Base-by-base conservation (phyloP, 2,113 vertebrate genomes). In the Eretmodus cyanostictus region DNA sequence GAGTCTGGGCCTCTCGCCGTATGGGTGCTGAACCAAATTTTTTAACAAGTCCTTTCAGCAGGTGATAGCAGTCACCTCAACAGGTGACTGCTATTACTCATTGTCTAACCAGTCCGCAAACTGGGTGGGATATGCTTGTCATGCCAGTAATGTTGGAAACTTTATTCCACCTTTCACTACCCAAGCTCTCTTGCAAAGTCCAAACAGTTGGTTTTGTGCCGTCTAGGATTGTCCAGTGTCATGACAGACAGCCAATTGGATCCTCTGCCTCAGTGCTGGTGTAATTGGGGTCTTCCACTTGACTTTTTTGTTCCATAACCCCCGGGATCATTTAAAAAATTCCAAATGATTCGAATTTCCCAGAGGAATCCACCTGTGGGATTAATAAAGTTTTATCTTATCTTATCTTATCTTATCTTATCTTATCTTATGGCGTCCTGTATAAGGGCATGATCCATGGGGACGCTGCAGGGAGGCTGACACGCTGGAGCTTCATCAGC, bases 1-100 rank as follows among this genome's bases (percentile, higher is more conserved):
- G 51, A 53, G 5, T n/a, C 51, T 53, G 51, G 0, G 51, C 51
- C 51, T 53, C 19, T 1, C 0, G 0, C 19, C 0, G 8, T 51
- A 19, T 19, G 1, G 8, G 49, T 9, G 17, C 49, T 51, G 49
- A 19, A 17, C 8, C 49, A 19, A 0, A 51, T 51, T 51, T 51
- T 51, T 51, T 19, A 51, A 51, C 49, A 51, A 51, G 49, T 51
- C 47, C 47, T 49, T 49, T 49, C 13, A 45, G 42, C 42, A 45
- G 42, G 42, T 45, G 1, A 45, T 42, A 42, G 40, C 40, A 6
- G 40, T 45, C 42, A 45, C 3, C 42, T 47, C 8, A 51, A 5
- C 0, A n/a, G 49, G 49, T 53, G 49, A 51, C 49, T 1, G 49
- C 49, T 51, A 51, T 51, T 51, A n/a, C 49, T 51, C 19, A 51